phyloP scores from a whole-genome alignment of 2,113 vertebrate genomes.

The Amblyopsis rosae region DNA sequence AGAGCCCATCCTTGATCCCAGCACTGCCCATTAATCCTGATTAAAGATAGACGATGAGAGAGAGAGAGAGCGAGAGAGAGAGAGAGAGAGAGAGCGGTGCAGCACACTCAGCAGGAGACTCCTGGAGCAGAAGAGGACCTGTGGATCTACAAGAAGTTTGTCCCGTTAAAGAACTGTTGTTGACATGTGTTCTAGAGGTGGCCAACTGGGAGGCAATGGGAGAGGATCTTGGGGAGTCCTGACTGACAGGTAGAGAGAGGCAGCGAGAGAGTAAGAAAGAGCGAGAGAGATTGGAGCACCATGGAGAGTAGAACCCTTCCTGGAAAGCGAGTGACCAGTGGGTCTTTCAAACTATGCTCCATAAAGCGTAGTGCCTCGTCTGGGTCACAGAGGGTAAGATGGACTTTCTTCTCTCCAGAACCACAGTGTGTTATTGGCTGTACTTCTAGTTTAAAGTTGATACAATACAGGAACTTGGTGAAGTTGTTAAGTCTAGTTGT shows the following conservation, averaged over 20 bases:
- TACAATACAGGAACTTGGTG: too few relatives aligned
- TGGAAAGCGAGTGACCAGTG: conserved; percentile 69
- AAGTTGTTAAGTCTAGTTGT: too few relatives aligned
- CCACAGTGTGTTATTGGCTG: not conserved
- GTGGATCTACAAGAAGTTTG: not conserved
- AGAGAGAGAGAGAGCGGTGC: conserved; percentile 35
- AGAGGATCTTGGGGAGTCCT: not conserved
- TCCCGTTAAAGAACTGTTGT: not conserved
- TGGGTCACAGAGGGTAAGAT: conserved; percentile 91
- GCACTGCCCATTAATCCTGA: conserved; percentile 88
- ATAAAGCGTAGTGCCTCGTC: conserved; percentile 68
- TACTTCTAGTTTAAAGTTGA: too few relatives aligned
- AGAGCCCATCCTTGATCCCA: conserved; percentile 73
- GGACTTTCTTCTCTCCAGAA: not conserved
- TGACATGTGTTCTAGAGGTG: not conserved
- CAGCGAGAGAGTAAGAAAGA: not conserved
- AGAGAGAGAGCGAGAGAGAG: conserved; percentile 51
- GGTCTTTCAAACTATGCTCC: conserved; percentile 84
- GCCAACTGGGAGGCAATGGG: not conserved
- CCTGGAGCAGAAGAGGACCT: not conserved
- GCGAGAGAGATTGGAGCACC: conserved; percentile 2
- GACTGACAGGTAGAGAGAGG: not conserved
- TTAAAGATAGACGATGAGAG: conserved; percentile 66
- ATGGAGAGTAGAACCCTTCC: conserved; percentile 61
- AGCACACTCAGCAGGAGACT: not conserved